Percentiles rank a stretch among this genome's conserved stretches.
These are phyloP conservation scores for Drosophila virilis DNA, from an alignment of 1,140 invertebrate species.

Conservation along the genomic window DNA sequence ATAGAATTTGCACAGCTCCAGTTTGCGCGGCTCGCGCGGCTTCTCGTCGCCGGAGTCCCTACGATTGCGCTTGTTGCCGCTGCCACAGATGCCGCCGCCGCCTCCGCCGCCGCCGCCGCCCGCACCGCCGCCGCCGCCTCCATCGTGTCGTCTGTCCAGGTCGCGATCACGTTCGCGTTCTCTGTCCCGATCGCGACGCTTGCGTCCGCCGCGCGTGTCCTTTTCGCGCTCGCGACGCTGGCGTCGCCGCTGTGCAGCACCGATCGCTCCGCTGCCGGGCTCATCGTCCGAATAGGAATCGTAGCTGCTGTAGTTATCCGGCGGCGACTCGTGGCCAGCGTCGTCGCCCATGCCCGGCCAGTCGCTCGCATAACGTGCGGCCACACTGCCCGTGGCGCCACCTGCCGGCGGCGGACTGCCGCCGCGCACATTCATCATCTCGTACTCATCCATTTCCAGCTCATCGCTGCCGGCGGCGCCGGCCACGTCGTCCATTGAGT, in stretches of 20 bases:
- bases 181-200: slow-evolving; percentile 78
- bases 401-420: slow-evolving; percentile 87
- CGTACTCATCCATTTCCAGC: slow-evolving; percentile 87
- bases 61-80: slow-evolving; percentile 67
- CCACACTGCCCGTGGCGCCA: slow-evolving; percentile 45
- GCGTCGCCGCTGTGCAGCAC: slow-evolving; percentile 74
- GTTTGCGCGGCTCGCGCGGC: slow-evolving; percentile 92
- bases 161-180: slow-evolving; percentile 77
- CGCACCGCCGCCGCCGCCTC: slow-evolving; percentile 28
- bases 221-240: slow-evolving; percentile 44
- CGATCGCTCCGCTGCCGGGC: slow-evolving; percentile 51
- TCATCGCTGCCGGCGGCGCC: slow-evolving; percentile 52
- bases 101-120: slow-evolving; percentile 63
- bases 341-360: slow-evolving; percentile 43
- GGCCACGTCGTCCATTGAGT: slow-evolving; percentile 20
- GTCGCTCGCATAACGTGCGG: slow-evolving; percentile 21
- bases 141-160: slow-evolving; percentile 74
- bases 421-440: slow-evolving; percentile 91
- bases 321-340: slow-evolving; percentile 81
- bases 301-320: slow-evolving; percentile 84
- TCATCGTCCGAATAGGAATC: slow-evolving; percentile 85
- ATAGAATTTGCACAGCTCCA: slow-evolving; percentile 99
- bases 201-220: slow-evolving; percentile 34
- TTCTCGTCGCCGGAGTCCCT: slow-evolving; percentile 86
- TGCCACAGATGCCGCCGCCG: slow-evolving; percentile 31